A percentile compares a stretch with the other conserved stretches of the same genome.
phyloP scores from a whole-genome alignment of 2,888 invertebrate species.

The Protophormia terraenovae region DNA sequence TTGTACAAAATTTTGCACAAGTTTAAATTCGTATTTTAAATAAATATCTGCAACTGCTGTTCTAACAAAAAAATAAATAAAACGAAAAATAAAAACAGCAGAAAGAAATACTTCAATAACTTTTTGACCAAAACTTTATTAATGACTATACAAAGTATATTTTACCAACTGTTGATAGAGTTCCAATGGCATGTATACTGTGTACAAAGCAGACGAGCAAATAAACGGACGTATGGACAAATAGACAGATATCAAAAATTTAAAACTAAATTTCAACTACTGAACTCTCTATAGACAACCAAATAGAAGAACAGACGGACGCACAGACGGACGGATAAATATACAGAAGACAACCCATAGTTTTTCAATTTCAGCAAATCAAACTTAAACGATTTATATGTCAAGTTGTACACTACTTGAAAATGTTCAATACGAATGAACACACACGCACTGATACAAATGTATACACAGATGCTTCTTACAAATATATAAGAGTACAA shows the following conservation, averaged over 20 bases:
- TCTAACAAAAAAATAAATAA: background rate
- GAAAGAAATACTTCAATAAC: conserved; percentile 30
- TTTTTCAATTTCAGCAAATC: conserved; percentile 65
- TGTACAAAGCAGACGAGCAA: background rate
- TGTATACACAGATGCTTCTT: background rate
- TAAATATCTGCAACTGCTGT: conserved; percentile 1
- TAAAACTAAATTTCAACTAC: conserved; percentile 32
- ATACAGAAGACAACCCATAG: conserved; percentile 52
- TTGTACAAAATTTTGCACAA: conserved; percentile 8
- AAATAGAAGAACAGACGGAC: too few relatives aligned
- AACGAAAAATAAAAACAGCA: background rate
- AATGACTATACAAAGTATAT: conserved; percentile 54
- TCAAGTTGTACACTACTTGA: conserved; percentile 47
- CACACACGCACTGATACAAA: background rate
- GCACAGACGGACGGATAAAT: too few relatives aligned
- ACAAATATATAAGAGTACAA: background rate
- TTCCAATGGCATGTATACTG: conserved; percentile 7
- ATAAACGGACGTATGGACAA: background rate
- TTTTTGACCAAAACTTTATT: conserved; percentile 56
- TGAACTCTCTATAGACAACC: background rate
- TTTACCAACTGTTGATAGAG: conserved; percentile 62
- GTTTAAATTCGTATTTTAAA: conserved; percentile 22
- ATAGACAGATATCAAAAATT: conserved; percentile 27
- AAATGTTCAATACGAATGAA: background rate
- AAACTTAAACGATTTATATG: conserved; percentile 64